Percentiles rank a stretch among this genome's conserved stretches.
Evolutionary conservation across 2,113 vertebrate species (phyloP).

Genomic region (Trichechus manatus): DNA sequence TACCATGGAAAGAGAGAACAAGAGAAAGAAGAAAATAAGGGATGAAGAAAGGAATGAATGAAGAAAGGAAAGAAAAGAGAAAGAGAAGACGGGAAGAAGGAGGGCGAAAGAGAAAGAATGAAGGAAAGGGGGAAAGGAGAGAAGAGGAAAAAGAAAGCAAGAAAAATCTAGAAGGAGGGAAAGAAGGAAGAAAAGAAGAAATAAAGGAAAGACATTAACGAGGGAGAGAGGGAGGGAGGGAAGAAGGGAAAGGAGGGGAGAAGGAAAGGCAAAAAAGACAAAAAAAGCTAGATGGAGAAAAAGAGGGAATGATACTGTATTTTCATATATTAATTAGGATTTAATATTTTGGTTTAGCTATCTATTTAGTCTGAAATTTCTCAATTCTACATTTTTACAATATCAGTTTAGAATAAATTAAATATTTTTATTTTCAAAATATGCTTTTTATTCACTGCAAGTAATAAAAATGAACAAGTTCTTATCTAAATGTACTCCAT

Average conservation of each 20-base stretch:
- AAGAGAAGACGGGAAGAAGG: not conserved
- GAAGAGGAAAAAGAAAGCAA: not conserved
- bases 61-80: too few species aligned
- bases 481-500: not conserved
- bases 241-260: not conserved
- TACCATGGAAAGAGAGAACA: not conserved
- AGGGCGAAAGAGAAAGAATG: not conserved
- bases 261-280: not conserved
- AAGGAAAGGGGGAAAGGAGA: not conserved
- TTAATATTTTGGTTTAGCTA: not conserved
- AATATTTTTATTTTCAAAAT: not conserved
- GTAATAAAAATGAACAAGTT: not conserved
- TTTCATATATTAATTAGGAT: not conserved
- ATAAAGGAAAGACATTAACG: fast-evolving
- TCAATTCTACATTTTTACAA: not conserved
- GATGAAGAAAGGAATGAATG: not conserved
- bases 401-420: not conserved
- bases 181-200: not conserved
- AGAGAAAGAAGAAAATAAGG: not conserved
- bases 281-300: not conserved
- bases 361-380: not conserved
- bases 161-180: not conserved
- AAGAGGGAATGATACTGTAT: not conserved
- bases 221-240: not conserved
- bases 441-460: not conserved